Percentiles rank a stretch among this genome's conserved stretches.
phyloP scores from a whole-genome alignment of 1,140 invertebrate genomes.

The Thaumatotibia leucotreta region DNA sequence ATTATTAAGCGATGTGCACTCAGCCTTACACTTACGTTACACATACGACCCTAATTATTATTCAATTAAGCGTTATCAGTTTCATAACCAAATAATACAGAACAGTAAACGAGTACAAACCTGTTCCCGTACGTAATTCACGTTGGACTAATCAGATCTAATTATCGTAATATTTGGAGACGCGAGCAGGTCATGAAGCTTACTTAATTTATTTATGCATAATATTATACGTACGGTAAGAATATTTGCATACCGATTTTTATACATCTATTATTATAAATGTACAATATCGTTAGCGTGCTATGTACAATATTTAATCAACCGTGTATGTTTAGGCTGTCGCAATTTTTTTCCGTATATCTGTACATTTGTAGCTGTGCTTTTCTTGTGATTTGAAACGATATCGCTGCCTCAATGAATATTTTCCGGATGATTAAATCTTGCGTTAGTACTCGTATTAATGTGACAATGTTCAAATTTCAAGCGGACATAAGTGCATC shows the following conservation, averaged over 20 bases:
- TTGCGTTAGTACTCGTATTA: too few relatives aligned
- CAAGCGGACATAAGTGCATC: too few relatives aligned
- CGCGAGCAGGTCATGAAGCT: background rate
- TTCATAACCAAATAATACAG: slow-evolving; percentile 20
- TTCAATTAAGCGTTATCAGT: slow-evolving; percentile 17
- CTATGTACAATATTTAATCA: too few relatives aligned
- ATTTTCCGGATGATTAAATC: too few relatives aligned
- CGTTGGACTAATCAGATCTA: slow-evolving; percentile 3
- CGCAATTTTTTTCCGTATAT: too few relatives aligned
- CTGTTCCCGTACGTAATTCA: background rate
- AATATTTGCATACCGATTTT: background rate
- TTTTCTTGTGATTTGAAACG: too few relatives aligned
- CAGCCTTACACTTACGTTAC: background rate
- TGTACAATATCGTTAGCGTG: too few relatives aligned
- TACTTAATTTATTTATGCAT: slow-evolving; percentile 7
- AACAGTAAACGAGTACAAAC: background rate
- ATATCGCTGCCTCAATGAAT: too few relatives aligned
- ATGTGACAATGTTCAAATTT: too few relatives aligned
- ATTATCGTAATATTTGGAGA: slow-evolving; percentile 6
- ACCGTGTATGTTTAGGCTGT: too few relatives aligned
- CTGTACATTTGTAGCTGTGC: too few relatives aligned
- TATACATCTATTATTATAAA: too few relatives aligned
- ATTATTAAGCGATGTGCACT: background rate
- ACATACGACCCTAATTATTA: slow-evolving; percentile 13
- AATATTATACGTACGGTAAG: background rate